Evolutionary conservation across 2,113 vertebrate species (phyloP).

Genomic region (Tylochromis polylepis): DNA sequence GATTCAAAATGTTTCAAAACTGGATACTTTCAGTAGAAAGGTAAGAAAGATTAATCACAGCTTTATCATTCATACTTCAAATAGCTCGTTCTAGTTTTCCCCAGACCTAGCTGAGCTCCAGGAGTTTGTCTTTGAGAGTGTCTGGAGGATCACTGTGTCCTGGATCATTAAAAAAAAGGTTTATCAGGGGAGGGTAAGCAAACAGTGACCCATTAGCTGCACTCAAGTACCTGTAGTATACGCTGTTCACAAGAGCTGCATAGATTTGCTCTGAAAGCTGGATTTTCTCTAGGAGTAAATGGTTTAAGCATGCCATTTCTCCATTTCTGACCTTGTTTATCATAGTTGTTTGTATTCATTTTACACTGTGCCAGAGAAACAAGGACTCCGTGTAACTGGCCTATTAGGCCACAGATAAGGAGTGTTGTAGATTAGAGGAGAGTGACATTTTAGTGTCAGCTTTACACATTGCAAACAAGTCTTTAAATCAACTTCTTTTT

Average conservation of each 20-base stretch:
- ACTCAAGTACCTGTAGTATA: neutral
- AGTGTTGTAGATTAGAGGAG: neutral
- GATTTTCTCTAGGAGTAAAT: neutral
- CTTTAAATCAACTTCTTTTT: neutral
- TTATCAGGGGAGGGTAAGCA: conserved; percentile 46
- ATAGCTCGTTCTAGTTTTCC: neutral
- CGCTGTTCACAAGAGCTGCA: neutral
- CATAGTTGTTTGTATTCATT: neutral
- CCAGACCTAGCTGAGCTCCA: neutral
- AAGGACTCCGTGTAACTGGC: neutral
- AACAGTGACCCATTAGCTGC: conserved; percentile 51
- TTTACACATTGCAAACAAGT: neutral
- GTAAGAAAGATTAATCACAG: neutral
- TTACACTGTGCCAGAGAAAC: neutral
- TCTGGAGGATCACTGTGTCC: neutral
- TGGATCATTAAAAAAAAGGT: conserved; percentile 11
- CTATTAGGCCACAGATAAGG: conserved; percentile 4
- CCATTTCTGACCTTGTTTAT: neutral
- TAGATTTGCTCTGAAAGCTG: neutral
- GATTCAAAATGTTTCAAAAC: neutral
- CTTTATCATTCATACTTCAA: neutral
- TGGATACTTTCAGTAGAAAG: neutral
- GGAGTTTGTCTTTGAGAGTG: neutral
- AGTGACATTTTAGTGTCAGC: neutral
- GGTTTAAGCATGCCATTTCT: neutral